Evolutionary conservation across 2,888 invertebrate genomes (phyloP), one percentile per base, ranked within the genome.

Genomic region (Stenoptilia bipunctidactyla): DNA sequence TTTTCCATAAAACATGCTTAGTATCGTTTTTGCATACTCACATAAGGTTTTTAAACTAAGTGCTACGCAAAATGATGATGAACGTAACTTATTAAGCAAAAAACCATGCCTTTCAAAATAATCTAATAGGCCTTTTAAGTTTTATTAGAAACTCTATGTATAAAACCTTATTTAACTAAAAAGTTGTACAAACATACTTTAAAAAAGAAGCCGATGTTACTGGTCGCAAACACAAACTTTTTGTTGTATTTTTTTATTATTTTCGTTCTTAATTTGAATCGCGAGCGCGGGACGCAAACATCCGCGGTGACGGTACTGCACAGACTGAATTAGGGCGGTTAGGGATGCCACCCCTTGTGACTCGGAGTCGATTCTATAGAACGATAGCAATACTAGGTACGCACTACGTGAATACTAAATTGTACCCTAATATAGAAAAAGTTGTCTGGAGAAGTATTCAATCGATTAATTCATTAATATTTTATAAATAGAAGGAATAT

Each of bases 241-340:
- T 9, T 25, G 25, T 5, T 25, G 5, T 6, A 6, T 25, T 25
- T 25, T 6, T 25, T 25, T 25, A 6, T 25, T 25, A 5, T 5
- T 25, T 25, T 9, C 5, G 25, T 25, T 25, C 49, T 48, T n/a
- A n/a, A n/a, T 58, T 55, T 44, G 45, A 57, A 53, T 47, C 49
- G 49, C 45, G 51, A 54, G 51, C 66, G 61, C 69, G 56, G 48
- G 49, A 55, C 52, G 56, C 71, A 59, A 52, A 60, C 66, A 57
- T 63, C 53, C 65, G 59, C 71, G 58, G 49, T 66, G 62, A 52
- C 50, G 56, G 66, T 61, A 49, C 60, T 66, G 55, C 56, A 63
- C 66, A 57, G 62, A 79, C 73, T 75, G 67, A 56, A 64, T 61
- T 25, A 25, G 25, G 48, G 49, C 49, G 46, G 43, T 40, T 69